Percentiles rank a stretch among this genome's conserved stretches.
Evolutionary conservation across 2,113 vertebrate species (phyloP).

Genomic region (Oxyruncus cristatus): DNA sequence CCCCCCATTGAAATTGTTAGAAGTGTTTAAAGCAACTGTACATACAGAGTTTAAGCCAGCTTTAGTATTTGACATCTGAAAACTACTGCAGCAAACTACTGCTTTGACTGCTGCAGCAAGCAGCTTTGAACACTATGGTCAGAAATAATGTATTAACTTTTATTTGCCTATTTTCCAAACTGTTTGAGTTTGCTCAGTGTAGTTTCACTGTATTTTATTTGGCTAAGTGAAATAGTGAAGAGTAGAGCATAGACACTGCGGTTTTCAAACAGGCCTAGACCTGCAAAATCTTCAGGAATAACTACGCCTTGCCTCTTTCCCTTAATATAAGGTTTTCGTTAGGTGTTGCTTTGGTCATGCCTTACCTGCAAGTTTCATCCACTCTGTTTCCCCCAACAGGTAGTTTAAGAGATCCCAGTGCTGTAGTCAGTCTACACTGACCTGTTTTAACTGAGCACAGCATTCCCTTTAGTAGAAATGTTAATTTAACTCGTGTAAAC

Average conservation of each 20-base stretch:
- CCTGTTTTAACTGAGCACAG: accelerated
- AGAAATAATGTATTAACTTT: not conserved
- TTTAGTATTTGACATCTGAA: not conserved
- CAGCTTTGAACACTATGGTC: not conserved
- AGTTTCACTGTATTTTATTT: not conserved
- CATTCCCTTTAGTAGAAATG: not conserved
- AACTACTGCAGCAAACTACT: not conserved
- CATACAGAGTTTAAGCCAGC: not conserved
- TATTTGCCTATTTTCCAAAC: not conserved
- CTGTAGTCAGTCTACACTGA: not conserved
- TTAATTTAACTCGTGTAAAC: not conserved
- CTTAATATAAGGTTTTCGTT: accelerated
- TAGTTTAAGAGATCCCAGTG: not conserved
- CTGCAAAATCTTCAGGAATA: not conserved
- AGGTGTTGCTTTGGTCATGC: not conserved
- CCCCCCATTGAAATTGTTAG: not conserved
- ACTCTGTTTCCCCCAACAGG: accelerated
- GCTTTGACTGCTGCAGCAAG: not conserved
- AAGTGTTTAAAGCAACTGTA: not conserved
- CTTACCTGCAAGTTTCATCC: not conserved
- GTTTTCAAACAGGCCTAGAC: not conserved
- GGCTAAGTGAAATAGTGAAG: not conserved
- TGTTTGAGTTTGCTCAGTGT: not conserved
- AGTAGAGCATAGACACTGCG: accelerated
- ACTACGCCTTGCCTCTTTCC: not conserved